A percentile compares a stretch with the other conserved stretches of the same genome.
Evolutionary conservation across 2,113 vertebrate species (phyloP).

Genomic region (Salvator merianae): DNA sequence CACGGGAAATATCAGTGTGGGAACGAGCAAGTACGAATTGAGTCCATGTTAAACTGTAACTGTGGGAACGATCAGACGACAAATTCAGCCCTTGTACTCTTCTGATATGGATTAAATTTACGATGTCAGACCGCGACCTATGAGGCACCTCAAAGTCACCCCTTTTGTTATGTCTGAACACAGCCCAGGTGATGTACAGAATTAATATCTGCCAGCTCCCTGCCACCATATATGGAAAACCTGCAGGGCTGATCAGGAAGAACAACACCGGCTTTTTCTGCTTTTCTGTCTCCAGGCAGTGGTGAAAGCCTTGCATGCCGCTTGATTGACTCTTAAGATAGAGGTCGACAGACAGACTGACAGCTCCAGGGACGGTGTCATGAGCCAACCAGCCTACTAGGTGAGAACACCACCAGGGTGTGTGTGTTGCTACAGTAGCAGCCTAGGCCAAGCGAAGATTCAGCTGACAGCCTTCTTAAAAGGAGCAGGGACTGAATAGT

Average conservation of each 20-base stretch:
- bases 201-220: not conserved
- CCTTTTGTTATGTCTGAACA: too few species aligned
- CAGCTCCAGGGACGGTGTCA: not conserved
- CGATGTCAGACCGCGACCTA: too few species aligned
- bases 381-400: not conserved
- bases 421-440: conserved; percentile 58
- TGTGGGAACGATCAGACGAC: too few species aligned
- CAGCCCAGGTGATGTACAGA: too few species aligned
- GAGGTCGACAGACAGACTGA: not conserved
- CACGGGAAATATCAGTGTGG: too few species aligned
- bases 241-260: not conserved
- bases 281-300: not conserved
- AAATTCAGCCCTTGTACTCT: too few species aligned
- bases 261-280: not conserved
- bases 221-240: rapidly evolving
- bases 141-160: too few species aligned
- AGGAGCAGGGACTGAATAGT: conserved; percentile 40
- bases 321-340: rapidly evolving
- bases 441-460: conserved; percentile 49
- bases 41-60: too few species aligned
- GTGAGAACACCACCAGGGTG: not conserved
- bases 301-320: not conserved
- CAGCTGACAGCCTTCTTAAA: conserved; percentile 42
- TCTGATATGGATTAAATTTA: too few species aligned
- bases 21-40: too few species aligned